Evolutionary conservation across 2,888 invertebrate species (phyloP), one percentile per base, ranked within the genome.

Genomic region (Hetaerina titia): DNA sequence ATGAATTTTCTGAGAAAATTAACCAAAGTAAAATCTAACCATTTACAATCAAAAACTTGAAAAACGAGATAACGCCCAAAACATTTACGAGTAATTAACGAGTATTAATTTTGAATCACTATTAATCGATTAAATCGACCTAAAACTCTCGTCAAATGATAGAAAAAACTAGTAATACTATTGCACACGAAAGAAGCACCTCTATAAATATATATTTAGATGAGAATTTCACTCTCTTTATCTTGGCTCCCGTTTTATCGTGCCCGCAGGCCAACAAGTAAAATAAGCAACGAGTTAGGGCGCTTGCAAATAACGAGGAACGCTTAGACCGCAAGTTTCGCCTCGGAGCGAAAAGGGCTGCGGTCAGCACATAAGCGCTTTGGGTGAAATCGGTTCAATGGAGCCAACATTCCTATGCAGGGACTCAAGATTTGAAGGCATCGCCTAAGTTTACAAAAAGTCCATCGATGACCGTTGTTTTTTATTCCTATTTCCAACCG

Each of bases 271-370:
- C 81, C 81, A 81, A 31, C 25, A 31, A 81, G 22, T 31, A 81
- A 81, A 81, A 81, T 81, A 81, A 81, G 22, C 81, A 81, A 81
- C 81, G 25, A 31, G 81, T 81, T 81, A 22, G 81, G 81, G 19
- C 25, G 81, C 25, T 81, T 81, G 81, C 25, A 31, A n/a, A 81
- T 31, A 81, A 25, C 81, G 31, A 11, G 2, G 81, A 81, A 31
- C 11, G 25, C 25, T 5, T 11, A 31, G 60, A 15, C 81, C 81
- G 13, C 81, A 81, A 81, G 81, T 22, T 81, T 31, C 13, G 1
- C 31, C 13, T 13, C 13, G 31, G 81, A 11, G 31, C 31, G 31
- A 31, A 31, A 13, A 81, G 13, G 81, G 13, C 19, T 81, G 81
- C 13, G 9, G n/a, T 11, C 81, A 15, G 81, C 13, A 60, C 17